phyloP scores from a whole-genome alignment of 2,888 invertebrate genomes.

The Caenorhabditis angaria region DNA sequence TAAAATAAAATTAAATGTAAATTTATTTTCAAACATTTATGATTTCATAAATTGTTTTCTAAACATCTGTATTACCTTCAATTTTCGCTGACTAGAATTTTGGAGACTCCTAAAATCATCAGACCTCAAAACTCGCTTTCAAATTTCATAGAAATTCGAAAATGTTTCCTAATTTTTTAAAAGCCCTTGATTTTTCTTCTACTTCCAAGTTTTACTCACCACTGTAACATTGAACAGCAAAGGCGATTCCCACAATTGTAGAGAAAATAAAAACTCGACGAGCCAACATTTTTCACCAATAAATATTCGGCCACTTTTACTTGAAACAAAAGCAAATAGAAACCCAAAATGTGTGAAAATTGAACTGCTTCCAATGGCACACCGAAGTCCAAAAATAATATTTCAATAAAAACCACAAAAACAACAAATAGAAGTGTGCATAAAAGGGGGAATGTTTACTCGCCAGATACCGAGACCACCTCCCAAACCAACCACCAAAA shows the following conservation, averaged over 20 bases:
- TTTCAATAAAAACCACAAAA: constrained; percentile 13
- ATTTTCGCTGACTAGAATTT: no score
- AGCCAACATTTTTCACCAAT: not conserved
- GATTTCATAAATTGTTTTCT: no score
- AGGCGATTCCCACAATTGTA: constrained; percentile 1
- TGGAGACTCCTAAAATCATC: no score
- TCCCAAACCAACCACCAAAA: constrained; percentile 16
- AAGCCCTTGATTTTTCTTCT: no score
- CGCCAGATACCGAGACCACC: constrained; percentile 2
- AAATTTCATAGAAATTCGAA: constrained; percentile 1
- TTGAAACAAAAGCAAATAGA: not conserved
- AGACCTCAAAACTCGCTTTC: no score
- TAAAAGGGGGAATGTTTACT: not conserved
- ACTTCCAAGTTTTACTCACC: constrained; percentile 32
- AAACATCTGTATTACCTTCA: no score
- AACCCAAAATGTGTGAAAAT: not conserved
- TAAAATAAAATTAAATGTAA: no score
- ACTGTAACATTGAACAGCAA: constrained; percentile 33
- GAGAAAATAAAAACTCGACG: not conserved
- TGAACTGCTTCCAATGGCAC: not conserved
- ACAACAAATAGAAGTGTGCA: constrained; percentile 7
- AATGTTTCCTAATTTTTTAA: not conserved
- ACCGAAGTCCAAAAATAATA: constrained; percentile 11
- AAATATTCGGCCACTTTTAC: no score
- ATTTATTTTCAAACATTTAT: no score